Evolutionary conservation across 2,113 vertebrate species (phyloP).

Genomic region (Myocastor coypus): DNA sequence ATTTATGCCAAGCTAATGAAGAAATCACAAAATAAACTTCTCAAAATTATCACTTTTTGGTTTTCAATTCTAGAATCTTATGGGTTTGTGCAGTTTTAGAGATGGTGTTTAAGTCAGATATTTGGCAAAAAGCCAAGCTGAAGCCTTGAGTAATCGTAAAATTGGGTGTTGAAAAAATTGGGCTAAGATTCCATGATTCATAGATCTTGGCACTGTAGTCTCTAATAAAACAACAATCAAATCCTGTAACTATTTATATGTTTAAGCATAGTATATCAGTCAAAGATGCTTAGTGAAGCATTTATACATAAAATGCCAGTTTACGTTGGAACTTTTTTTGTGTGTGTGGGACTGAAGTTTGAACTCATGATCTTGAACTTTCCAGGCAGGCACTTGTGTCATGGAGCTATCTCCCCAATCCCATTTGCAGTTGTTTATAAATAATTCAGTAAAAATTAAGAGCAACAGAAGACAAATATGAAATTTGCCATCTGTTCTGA

Average conservation of each 20-base stretch:
- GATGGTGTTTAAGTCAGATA: not conserved
- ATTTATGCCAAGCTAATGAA: not conserved
- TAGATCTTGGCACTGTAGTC: not conserved
- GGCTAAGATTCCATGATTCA: constrained; percentile 6
- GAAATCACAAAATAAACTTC: not conserved
- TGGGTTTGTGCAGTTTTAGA: not conserved
- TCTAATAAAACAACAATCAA: not conserved
- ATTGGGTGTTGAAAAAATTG: not conserved
- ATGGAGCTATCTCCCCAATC: too few species aligned
- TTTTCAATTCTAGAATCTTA: not conserved
- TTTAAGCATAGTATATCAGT: not conserved
- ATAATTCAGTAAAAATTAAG: constrained; percentile 21
- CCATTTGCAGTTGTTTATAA: not conserved
- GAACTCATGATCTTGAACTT: too few species aligned
- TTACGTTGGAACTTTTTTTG: not conserved
- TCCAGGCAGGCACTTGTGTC: too few species aligned
- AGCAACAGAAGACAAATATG: not conserved
- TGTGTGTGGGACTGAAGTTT: too few species aligned
- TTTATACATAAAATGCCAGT: not conserved
- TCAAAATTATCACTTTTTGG: constrained; percentile 12
- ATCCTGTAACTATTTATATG: not conserved
- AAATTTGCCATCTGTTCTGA: not conserved
- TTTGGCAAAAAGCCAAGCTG: not conserved
- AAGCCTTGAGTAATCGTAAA: not conserved
- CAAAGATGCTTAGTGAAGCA: not conserved